These are phyloP conservation scores for Salticus scenicus DNA, from an alignment of 2,888 invertebrate species.

Conservation along the genomic window DNA sequence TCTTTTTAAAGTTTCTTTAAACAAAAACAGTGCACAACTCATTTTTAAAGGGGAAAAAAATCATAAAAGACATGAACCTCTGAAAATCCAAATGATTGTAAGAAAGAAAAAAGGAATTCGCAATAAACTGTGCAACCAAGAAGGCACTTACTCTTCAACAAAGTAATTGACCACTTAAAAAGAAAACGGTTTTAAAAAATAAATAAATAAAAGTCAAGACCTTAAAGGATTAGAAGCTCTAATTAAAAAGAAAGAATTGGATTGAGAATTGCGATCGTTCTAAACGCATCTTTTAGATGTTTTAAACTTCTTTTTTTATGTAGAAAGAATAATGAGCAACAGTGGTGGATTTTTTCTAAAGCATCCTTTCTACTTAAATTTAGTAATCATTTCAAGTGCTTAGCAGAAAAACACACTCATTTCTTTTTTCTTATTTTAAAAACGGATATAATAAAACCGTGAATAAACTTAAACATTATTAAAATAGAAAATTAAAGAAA, in stretches of 20 bases:
- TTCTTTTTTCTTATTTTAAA: too few relatives aligned
- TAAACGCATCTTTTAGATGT: conserved; percentile 64
- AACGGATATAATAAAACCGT: not conserved
- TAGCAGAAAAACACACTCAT: not conserved
- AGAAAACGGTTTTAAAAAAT: conserved; percentile 44
- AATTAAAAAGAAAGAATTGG: conserved; percentile 64
- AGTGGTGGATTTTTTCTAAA: conserved; percentile 5
- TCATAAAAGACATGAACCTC: conserved; percentile 57
- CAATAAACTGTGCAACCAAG: conserved; percentile 56
- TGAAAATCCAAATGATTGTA: conserved; percentile 15
- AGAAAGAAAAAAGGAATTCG: conserved; percentile 14
- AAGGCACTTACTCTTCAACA: conserved; percentile 29
- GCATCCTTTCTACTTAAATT: conserved; percentile 17
- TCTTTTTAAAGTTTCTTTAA: too few relatives aligned
- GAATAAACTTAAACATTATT: not conserved
- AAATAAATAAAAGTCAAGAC: conserved; percentile 38
- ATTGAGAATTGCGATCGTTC: conserved; percentile 58
- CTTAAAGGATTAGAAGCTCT: conserved; percentile 65
- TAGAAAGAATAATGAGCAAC: conserved; percentile 42
- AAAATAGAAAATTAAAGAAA: not conserved
- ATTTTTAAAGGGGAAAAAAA: too few relatives aligned
- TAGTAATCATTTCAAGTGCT: conserved; percentile 55
- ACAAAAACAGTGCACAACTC: too few relatives aligned
- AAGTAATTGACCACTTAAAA: conserved; percentile 67
- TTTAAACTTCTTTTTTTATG: conserved; percentile 49